A percentile compares a stretch with the other conserved stretches of the same genome.
These are phyloP conservation scores for Idris sp. DNA, from an alignment of 1,140 invertebrate genomes.

Conservation along the genomic window DNA sequence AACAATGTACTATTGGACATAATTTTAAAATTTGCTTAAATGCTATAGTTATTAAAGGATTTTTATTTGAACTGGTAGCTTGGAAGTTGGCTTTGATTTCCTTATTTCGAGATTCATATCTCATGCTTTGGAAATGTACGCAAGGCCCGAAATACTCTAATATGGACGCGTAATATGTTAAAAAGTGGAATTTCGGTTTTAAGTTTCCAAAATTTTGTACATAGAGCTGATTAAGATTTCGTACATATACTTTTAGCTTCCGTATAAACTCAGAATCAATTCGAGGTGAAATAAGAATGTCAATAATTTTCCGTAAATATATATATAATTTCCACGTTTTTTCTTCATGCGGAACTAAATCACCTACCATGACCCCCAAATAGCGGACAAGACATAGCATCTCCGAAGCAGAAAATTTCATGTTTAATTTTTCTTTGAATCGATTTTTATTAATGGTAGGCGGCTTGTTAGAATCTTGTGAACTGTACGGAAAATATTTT, in stretches of 20 bases:
- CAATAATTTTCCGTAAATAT: conserved; percentile 46
- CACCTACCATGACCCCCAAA: conserved; percentile 51
- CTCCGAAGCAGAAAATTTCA: conserved; percentile 55
- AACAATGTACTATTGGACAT: conserved; percentile 5
- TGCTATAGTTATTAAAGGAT: conserved; percentile 27
- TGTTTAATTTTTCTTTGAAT: too few species aligned
- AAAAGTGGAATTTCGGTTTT: conserved; percentile 38
- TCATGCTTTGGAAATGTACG: conserved; percentile 31
- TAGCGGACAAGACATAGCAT: conserved; percentile 50
- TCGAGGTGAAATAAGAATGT: conserved; percentile 32
- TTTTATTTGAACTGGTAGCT: conserved; percentile 21
- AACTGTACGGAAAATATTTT: conserved; percentile 27
- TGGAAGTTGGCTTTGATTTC: conserved; percentile 29
- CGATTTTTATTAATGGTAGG: conserved; percentile 30
- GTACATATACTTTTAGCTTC: conserved; percentile 10
- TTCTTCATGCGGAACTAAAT: conserved; percentile 44
- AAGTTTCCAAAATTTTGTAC: conserved; percentile 10
- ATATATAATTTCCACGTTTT: conserved; percentile 47
- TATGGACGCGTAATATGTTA: conserved; percentile 18
- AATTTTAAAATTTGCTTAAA: conserved; percentile 22
- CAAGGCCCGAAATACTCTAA: conserved; percentile 25
- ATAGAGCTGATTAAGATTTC: conserved; percentile 17
- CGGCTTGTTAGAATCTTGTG: conserved; percentile 36
- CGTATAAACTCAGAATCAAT: conserved; percentile 14
- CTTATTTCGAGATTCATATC: conserved; percentile 26